Evolutionary conservation across 2,113 vertebrate genomes (phyloP), one percentile per base, ranked within the genome.

Genomic region (Varanus salvator): DNA sequence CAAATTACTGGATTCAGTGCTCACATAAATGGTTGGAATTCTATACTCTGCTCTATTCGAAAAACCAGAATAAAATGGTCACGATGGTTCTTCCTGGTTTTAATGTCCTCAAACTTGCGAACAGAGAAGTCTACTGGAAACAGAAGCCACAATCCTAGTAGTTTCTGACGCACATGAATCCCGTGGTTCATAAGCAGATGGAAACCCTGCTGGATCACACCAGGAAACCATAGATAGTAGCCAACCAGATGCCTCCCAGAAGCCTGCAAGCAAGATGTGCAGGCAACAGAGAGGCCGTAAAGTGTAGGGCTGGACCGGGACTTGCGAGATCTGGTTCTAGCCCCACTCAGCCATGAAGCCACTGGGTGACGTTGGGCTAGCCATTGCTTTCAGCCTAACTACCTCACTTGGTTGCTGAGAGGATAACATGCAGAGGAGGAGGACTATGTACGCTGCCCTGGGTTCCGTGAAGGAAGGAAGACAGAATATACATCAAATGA

Each of bases 1-100:
- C 89, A 90, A 90, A 90, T 90, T 86, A 86, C 52, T 74, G 19
- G 84, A 82, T 74, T 86, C 84, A 34, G 69, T 74, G 50, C 84
- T 75, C 27, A 34, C 17, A 71, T 86, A 90, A 86, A 80, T 81
- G 77, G 80, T 52, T 90, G 83, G 50, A 80, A 85, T 90, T 80
- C 83, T 80, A 44, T 71, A 54, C 82, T 71, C 75, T 69, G 88
- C 25, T 72, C 8, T 60, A 71, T 38, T 85, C 82, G 68, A 90
- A 80, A 80, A 54, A 27, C 38, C 38, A 64, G 87, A 80, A 90
- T 85, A 44, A 86, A 86, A 86, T 86, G 86, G 81, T 64, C 54
- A 21, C 27, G 72, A 81, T 74, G 57, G 69, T 84, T 34, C 50
- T 48, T 21, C 19, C 52, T 74, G 89, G 29, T 29, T 77, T 48